Evolutionary conservation across 2,797 vertebrate species (phyloP), one percentile per base, ranked within the genome.

Genomic region (Podargus strigoides): DNA sequence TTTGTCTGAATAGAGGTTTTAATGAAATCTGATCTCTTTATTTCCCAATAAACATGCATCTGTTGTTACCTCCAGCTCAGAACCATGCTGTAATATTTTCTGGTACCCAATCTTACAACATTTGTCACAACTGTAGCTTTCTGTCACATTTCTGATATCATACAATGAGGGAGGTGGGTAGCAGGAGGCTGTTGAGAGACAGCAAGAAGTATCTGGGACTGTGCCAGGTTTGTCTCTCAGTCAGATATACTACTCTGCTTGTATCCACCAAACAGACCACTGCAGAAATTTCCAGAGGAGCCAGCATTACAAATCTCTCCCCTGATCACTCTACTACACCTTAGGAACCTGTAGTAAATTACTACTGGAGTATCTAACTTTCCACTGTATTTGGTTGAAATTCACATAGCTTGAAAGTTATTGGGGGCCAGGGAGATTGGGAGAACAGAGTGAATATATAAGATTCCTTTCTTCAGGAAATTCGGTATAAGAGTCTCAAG

Each of bases 201-300:
- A 4, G 5, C 34, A 91, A 42, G 39, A 85, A 49, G 5, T 12
- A 37, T 27, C 10, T 14, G 16, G 34, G 27, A 27, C 20, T 22
- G 12, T 30, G 19, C 4, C 12, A 64, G 0, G 0, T 2, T 46
- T 15, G 11, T 66, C 1, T 39, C 18, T 62, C 2, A 1, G 23
- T 13, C 6, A 41, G 11, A 39, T 3, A 1, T 16, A 53, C 10
- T 0, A 0, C 30, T 49, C 18, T 67, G 27, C 16, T 85, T 41
- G 6, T 62, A 41, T 42, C 8, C 36, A 55, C 32, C 28, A 60
- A 60, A 69, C 0, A 62, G 12, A 56, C 2, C 6, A n/a, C 10
- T 13, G 11, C 15, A 49, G 23, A 26, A 49, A 49, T 49, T 49
- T 49, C 6, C 13, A 24, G 14, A 80, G 63, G 10, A 60, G 3